phyloP scores from a whole-genome alignment of 2,888 invertebrate genomes.

The Saturnia pavonia region DNA sequence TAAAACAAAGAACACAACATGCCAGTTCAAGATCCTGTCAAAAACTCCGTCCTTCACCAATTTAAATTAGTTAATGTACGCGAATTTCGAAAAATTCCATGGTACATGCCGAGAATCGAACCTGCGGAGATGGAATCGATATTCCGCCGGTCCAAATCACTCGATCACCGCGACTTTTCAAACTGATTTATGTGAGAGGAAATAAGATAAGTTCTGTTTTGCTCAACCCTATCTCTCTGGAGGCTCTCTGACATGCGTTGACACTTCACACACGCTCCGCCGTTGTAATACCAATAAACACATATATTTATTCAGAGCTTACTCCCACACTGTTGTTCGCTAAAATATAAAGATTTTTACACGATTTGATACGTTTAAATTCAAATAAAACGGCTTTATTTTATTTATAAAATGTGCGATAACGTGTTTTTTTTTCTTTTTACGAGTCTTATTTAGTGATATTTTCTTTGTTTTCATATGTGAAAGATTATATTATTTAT shows the following conservation, averaged over 20 bases:
- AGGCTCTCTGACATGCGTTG: constrained; percentile 38
- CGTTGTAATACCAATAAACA: constrained; percentile 28
- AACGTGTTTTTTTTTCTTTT: background rate
- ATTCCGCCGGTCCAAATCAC: too few relatives aligned
- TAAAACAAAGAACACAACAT: too few relatives aligned
- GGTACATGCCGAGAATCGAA: too few relatives aligned
- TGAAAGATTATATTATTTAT: too few relatives aligned
- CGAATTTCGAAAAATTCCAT: too few relatives aligned
- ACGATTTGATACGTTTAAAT: constrained; percentile 27
- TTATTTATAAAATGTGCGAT: constrained; percentile 12
- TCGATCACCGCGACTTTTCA: too few relatives aligned
- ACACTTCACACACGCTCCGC: constrained; percentile 39
- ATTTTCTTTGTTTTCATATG: background rate
- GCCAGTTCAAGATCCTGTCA: too few relatives aligned
- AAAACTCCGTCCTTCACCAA: too few relatives aligned
- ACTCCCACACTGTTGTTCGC: constrained; percentile 38
- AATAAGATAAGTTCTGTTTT: constrained; percentile 1
- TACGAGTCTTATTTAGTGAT: background rate
- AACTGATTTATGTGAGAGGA: background rate
- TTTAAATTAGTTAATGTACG: too few relatives aligned
- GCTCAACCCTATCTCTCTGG: constrained; percentile 7
- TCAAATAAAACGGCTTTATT: constrained; percentile 26
- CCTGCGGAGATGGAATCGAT: too few relatives aligned
- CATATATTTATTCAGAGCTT: constrained; percentile 29
- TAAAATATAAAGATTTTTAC: constrained; percentile 33